Conservation (phyloP, 2,888 invertebrate species). For the Amphipyra berbera region DNA sequence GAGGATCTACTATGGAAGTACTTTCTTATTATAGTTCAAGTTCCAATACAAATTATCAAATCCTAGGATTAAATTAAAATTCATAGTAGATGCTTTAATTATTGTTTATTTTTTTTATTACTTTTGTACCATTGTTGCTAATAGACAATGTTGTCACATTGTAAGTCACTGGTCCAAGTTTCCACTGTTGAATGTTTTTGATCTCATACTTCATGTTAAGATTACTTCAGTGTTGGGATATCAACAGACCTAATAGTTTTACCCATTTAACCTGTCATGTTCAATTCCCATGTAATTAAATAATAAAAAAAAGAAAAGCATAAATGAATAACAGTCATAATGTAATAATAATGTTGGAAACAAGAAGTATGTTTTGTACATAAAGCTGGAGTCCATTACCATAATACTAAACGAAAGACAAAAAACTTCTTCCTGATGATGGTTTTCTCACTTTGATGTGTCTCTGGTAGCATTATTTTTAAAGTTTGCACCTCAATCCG, state of each 20-base stretch:
- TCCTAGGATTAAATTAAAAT: slow-evolving; percentile 6
- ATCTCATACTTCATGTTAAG: background rate
- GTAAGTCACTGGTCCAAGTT: slow-evolving; percentile 13
- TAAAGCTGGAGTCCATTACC: background rate
- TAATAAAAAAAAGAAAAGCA: too few relatives aligned
- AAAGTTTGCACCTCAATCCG: too few relatives aligned
- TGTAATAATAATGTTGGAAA: too few relatives aligned
- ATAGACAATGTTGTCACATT: slow-evolving; percentile 6
- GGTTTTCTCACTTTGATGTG: too few relatives aligned
- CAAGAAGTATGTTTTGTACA: background rate
- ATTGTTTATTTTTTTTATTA: slow-evolving; percentile 4
- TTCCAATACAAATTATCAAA: background rate
- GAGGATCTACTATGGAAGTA: slow-evolving; percentile 37
- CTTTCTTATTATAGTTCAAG: background rate
- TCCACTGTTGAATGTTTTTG: slow-evolving; percentile 21
- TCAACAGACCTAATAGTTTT: slow-evolving; percentile 5
- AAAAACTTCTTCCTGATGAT: background rate
- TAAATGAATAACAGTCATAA: too few relatives aligned
- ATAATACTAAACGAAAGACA: background rate
- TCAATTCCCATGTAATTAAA: too few relatives aligned
- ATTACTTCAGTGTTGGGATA: slow-evolving; percentile 13
- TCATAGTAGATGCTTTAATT: slow-evolving; percentile 36
- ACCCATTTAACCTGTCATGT: slow-evolving; percentile 24
- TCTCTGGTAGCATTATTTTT: too few relatives aligned
- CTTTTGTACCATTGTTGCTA: slow-evolving; percentile 10